A percentile compares a stretch with the other conserved stretches of the same genome.
Evolutionary conservation across 1,140 invertebrate species (phyloP).

Genomic region (Nylanderia fulva): DNA sequence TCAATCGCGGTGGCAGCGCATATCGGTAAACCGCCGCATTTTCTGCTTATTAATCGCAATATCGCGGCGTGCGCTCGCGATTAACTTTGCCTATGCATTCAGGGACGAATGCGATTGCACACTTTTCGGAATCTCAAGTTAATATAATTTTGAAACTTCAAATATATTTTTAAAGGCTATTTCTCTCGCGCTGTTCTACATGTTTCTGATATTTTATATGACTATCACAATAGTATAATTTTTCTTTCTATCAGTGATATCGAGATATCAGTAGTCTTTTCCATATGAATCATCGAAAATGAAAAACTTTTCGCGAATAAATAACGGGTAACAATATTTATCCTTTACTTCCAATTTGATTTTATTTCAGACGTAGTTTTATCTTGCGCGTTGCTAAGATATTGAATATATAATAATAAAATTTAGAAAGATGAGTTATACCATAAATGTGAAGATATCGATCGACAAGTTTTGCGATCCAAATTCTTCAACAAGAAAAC

Average conservation of each 20-base stretch:
- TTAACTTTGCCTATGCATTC: background rate
- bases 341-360: background rate
- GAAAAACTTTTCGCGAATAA: background rate
- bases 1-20: constrained; percentile 13
- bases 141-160: background rate
- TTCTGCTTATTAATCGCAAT: constrained; percentile 82
- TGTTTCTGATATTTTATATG: background rate
- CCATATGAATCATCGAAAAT: background rate
- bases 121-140: background rate
- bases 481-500: background rate
- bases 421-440: background rate
- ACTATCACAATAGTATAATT: background rate
- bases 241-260: background rate
- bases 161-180: background rate
- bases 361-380: background rate
- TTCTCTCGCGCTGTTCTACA: background rate
- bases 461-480: background rate
- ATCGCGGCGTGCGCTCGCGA: constrained; percentile 18
- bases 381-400: background rate
- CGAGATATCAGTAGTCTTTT: background rate
- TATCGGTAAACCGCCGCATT: constrained; percentile 61
- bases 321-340: background rate
- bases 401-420: background rate
- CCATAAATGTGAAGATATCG: background rate
- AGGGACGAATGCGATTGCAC: background rate